Conservation (phyloP, 1,140 invertebrate genomes). For the Dendroctonus ponderosae region DNA sequence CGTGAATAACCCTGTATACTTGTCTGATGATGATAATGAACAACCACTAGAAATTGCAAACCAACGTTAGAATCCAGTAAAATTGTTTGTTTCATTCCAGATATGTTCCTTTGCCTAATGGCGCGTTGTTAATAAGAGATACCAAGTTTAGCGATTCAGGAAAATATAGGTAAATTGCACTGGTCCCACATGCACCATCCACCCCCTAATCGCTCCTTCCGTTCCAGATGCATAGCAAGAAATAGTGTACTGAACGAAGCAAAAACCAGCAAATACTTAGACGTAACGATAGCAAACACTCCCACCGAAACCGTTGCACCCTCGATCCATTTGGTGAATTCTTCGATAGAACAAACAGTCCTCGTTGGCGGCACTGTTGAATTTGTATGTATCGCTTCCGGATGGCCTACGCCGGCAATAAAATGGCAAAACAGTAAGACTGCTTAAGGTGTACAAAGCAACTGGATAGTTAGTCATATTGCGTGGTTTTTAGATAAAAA, state of each 20-base stretch:
- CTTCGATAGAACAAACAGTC: slow-evolving; percentile 36
- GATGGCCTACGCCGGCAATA: slow-evolving; percentile 45
- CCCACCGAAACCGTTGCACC: slow-evolving; percentile 24
- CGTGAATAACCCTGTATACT: too few relatives aligned
- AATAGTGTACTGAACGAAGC: slow-evolving; percentile 45
- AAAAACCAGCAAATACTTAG: slow-evolving; percentile 39
- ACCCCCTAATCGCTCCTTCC: not conserved
- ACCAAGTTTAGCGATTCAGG: slow-evolving; percentile 43
- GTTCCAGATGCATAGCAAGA: slow-evolving; percentile 45
- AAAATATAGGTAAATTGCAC: slow-evolving; percentile 42
- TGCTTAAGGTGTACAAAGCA: too few relatives aligned
- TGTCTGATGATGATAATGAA: too few relatives aligned
- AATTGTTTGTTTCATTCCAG: slow-evolving; percentile 35
- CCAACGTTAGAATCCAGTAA: too few relatives aligned
- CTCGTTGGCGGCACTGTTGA: slow-evolving; percentile 38
- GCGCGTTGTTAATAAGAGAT: slow-evolving; percentile 46
- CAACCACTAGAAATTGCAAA: too few relatives aligned
- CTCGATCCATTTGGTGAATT: slow-evolving; percentile 40
- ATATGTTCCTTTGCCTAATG: slow-evolving; percentile 50
- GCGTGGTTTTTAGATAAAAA: slow-evolving; percentile 35
- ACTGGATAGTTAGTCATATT: too few relatives aligned
- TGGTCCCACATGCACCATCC: not conserved
- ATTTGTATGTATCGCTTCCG: slow-evolving; percentile 41
- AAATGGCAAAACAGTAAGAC: slow-evolving; percentile 45
- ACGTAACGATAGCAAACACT: slow-evolving; percentile 32